phyloP scores from a whole-genome alignment of 2,888 invertebrate genomes.

The Pandemis cinnamomeana region DNA sequence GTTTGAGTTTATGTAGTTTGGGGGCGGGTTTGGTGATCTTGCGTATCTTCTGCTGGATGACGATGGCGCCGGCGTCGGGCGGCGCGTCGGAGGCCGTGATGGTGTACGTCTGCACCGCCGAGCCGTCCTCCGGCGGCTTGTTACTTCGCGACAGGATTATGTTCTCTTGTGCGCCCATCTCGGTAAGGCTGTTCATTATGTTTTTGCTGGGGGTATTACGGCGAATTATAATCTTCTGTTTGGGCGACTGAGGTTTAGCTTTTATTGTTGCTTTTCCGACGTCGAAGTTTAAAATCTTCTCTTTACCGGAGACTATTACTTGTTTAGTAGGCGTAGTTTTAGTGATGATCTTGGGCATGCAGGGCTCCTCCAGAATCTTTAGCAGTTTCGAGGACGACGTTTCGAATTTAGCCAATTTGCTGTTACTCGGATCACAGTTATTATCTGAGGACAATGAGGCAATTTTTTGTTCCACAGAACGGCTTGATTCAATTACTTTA shows the following conservation, averaged over 20 bases:
- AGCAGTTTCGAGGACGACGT: conserved; percentile 82
- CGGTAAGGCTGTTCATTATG: conserved; percentile 66
- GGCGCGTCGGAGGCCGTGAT: conserved; percentile 71
- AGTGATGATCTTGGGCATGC: conserved; percentile 60
- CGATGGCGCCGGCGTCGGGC: conserved; percentile 68
- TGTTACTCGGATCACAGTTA: conserved; percentile 55
- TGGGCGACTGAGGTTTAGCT: conserved; percentile 64
- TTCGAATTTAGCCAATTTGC: conserved; percentile 63
- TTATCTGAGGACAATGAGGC: conserved; percentile 59
- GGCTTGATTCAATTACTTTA: conserved; percentile 11
- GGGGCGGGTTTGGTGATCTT: conserved; percentile 67
- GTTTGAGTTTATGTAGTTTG: conserved; percentile 71
- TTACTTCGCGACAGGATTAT: conserved; percentile 72
- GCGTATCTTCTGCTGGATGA: conserved; percentile 73
- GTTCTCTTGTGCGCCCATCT: conserved; percentile 71
- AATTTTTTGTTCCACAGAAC: conserved; percentile 57
- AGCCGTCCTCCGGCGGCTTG: conserved; percentile 64
- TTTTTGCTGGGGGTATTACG: conserved; percentile 68
- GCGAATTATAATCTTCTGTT: conserved; percentile 79
- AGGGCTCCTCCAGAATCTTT: conserved; percentile 83
- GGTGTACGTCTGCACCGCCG: conserved; percentile 75
- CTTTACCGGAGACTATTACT: conserved; percentile 67
- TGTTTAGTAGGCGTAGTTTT: conserved; percentile 65
- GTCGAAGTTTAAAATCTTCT: conserved; percentile 79
- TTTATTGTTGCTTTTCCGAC: conserved; percentile 70